Percentiles rank a stretch among this genome's conserved stretches.
Evolutionary conservation across 2,113 vertebrate species (phyloP).

Genomic region (Petrocephalus microphthalmus): DNA sequence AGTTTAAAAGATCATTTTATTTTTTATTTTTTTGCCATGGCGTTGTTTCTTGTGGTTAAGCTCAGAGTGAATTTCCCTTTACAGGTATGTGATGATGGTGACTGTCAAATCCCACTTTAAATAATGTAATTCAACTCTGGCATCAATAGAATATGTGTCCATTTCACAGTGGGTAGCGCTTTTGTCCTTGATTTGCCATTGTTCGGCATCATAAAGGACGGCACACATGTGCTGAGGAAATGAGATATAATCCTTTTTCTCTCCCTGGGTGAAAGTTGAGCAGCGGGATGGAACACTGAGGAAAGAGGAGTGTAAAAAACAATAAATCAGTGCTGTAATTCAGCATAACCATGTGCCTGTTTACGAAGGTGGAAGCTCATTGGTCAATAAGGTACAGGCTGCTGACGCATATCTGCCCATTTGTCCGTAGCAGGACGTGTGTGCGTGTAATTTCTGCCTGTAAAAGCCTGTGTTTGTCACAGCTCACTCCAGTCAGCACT

Average conservation of each 20-base stretch:
- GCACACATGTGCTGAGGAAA: not conserved
- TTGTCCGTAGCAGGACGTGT: not conserved
- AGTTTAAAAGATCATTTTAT: not conserved
- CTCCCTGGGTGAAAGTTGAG: not conserved
- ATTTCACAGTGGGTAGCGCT: not conserved
- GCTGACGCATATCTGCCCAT: not conserved
- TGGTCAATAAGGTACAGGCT: not conserved
- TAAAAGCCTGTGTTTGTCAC: not conserved
- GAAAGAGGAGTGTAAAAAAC: not conserved
- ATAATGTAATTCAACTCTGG: not conserved
- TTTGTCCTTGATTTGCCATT: conserved; percentile 7
- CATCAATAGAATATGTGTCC: not conserved
- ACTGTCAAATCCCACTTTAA: not conserved
- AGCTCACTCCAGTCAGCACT: not conserved
- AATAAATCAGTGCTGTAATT: not conserved
- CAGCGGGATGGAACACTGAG: not conserved
- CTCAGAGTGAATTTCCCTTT: not conserved
- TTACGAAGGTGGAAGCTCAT: not conserved
- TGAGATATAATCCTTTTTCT: not conserved
- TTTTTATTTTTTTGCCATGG: not conserved
- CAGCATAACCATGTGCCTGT: not conserved
- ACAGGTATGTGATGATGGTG: not conserved
- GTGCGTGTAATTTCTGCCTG: not conserved
- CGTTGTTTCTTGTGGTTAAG: not conserved
- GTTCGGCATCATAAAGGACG: conserved; percentile 3